phyloP scores from a whole-genome alignment of 2,888 invertebrate species.

The Epinotia brunnichana region DNA sequence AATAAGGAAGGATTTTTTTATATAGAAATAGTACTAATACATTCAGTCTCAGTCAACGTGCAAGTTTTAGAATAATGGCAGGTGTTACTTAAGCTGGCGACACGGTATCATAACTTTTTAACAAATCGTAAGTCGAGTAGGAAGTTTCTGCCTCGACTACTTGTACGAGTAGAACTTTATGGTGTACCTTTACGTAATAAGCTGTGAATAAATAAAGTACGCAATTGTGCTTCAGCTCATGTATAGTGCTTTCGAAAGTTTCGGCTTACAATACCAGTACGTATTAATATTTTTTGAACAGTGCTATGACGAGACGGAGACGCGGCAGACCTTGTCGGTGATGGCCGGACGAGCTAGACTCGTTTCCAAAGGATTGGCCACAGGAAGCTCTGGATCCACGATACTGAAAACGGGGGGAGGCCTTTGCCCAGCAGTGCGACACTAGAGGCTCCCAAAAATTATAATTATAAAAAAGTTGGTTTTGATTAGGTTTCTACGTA shows the following conservation, averaged over 20 bases:
- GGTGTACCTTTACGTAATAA: slow-evolving; percentile 22
- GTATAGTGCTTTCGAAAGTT: slow-evolving; percentile 1
- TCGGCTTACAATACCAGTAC: neutral
- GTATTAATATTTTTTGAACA: neutral
- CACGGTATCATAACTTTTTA: slow-evolving; percentile 35
- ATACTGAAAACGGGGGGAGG: too few species aligned
- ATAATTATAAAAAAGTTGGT: too few species aligned
- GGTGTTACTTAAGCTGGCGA: slow-evolving; percentile 25
- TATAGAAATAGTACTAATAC: too few species aligned
- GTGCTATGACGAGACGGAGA: neutral
- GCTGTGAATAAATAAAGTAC: slow-evolving; percentile 32
- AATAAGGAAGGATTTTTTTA: too few species aligned
- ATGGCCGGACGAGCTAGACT: neutral
- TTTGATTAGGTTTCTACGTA: too few species aligned
- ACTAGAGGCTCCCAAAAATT: too few species aligned
- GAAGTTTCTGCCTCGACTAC: slow-evolving; percentile 11
- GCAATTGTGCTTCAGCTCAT: slow-evolving; percentile 3
- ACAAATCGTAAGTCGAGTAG: slow-evolving; percentile 28
- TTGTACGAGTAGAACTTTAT: slow-evolving; percentile 22
- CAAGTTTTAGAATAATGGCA: slow-evolving; percentile 6
- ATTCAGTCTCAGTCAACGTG: too few species aligned
- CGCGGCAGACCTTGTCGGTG: neutral
- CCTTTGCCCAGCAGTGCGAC: too few species aligned
- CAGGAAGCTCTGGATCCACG: too few species aligned
- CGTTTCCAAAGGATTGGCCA: too few species aligned